These are phyloP conservation scores for Cheilosia grossa DNA, from an alignment of 2,888 invertebrate genomes.

Conservation along the genomic window DNA sequence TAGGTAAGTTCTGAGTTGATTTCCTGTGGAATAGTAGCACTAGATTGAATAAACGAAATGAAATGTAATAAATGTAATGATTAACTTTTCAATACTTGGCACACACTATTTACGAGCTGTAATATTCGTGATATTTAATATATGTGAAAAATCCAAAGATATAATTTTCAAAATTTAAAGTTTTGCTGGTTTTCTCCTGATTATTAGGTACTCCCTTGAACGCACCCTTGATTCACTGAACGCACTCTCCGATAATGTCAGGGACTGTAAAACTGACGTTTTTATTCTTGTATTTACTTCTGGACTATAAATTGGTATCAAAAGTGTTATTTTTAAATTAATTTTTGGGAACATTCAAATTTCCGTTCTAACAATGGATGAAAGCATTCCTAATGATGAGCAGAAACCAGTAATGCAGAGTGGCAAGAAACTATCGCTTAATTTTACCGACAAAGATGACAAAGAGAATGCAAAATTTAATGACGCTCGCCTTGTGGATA, in stretches of 20 bases:
- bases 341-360: neutral
- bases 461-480: slow-evolving; percentile 66
- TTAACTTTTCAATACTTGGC: too few relatives aligned
- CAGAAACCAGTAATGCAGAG: neutral
- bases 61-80: too few relatives aligned
- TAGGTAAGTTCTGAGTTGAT: too few relatives aligned
- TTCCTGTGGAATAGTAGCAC: too few relatives aligned
- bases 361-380: slow-evolving; percentile 24
- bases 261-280: neutral
- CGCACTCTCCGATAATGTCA: neutral
- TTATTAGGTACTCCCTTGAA: neutral
- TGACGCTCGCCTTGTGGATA: slow-evolving; percentile 60
- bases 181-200: too few relatives aligned
- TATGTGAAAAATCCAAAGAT: too few relatives aligned
- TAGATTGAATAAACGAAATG: too few relatives aligned
- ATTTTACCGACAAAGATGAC: slow-evolving; percentile 61
- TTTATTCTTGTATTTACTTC: neutral
- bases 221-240: neutral
- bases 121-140: too few relatives aligned
- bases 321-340: neutral
- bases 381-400: neutral
- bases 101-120: too few relatives aligned
- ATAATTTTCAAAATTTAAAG: too few relatives aligned
- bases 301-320: too few relatives aligned
- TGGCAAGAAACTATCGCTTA: slow-evolving; percentile 42